Percentiles rank a stretch among this genome's conserved stretches.
These are phyloP conservation scores for Morone saxatilis DNA, from an alignment of 2,113 vertebrate genomes.

Conservation along the genomic window DNA sequence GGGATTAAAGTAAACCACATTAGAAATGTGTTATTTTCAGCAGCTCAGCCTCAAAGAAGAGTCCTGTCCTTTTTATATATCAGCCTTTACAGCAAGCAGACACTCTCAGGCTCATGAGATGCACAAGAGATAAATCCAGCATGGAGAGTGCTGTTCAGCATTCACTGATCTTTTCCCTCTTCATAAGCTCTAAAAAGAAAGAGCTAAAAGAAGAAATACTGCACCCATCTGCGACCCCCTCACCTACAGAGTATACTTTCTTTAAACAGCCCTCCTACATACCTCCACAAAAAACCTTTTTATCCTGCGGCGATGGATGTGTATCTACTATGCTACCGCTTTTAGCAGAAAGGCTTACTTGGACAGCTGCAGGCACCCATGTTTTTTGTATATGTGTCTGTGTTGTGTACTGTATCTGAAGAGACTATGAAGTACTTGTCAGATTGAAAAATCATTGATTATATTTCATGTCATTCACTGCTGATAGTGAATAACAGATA, in stretches of 20 bases:
- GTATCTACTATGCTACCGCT: background rate
- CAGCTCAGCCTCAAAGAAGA: background rate
- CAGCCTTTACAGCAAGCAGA: background rate
- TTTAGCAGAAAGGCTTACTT: background rate
- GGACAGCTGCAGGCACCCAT: background rate
- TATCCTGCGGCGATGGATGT: background rate
- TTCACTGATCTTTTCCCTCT: slow-evolving; percentile 8
- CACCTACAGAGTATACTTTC: slow-evolving; percentile 19
- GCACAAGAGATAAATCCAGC: slow-evolving; percentile 23
- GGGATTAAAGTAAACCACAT: background rate
- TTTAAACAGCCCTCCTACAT: slow-evolving; percentile 41
- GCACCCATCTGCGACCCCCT: slow-evolving; percentile 16
- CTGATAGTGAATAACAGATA: background rate
- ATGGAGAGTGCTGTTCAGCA: slow-evolving; percentile 2
- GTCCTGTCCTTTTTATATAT: background rate
- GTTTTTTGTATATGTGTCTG: background rate
- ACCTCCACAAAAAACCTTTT: background rate
- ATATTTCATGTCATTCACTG: background rate
- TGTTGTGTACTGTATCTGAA: background rate
- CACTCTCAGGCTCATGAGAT: slow-evolving; percentile 15
- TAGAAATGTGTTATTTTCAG: background rate
- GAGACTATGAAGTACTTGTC: too few relatives aligned
- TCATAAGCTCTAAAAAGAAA: slow-evolving; percentile 40
- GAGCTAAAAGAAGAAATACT: slow-evolving; percentile 38
- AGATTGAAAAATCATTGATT: background rate